phyloP scores from a whole-genome alignment of 1,140 invertebrate species.

The Drosophila jambulina region DNA sequence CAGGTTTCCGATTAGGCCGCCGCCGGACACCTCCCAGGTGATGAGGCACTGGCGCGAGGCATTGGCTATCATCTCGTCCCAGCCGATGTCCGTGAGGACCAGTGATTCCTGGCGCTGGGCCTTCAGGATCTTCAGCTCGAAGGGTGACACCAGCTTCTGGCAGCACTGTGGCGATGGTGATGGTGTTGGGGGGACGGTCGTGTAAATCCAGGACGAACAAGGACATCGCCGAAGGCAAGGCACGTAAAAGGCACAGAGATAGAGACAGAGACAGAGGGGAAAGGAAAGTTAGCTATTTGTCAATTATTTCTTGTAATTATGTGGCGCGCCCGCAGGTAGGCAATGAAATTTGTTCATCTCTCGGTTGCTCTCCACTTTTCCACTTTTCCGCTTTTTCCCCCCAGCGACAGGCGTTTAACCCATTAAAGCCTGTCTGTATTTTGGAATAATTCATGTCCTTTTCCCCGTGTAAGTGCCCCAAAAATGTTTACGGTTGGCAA shows the following conservation, averaged over 20 bases:
- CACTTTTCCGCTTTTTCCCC: not conserved
- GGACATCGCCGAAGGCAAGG: constrained; percentile 29
- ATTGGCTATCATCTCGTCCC: constrained; percentile 88
- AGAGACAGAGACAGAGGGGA: not conserved
- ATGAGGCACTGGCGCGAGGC: constrained; percentile 89
- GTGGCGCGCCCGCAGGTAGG: constrained; percentile 43
- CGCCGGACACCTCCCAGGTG: constrained; percentile 93
- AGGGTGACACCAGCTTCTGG: constrained; percentile 59
- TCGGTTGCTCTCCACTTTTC: constrained; percentile 30
- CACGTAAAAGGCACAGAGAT: constrained; percentile 3
- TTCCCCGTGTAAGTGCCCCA: constrained; percentile 23
- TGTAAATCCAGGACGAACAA: constrained; percentile 9
- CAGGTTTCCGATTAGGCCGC: constrained; percentile 93
- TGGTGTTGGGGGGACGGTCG: not conserved
- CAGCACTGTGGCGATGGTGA: constrained; percentile 65
- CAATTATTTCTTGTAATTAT: constrained; percentile 51
- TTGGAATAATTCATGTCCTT: constrained; percentile 22
- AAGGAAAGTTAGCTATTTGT: constrained; percentile 48
- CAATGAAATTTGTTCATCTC: constrained; percentile 40
- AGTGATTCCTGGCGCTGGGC: constrained; percentile 85
- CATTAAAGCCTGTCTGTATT: constrained; percentile 28
- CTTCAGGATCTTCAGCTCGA: constrained; percentile 63
- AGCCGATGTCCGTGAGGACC: constrained; percentile 91
- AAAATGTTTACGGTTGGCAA: constrained; percentile 43
- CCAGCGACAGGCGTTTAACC: constrained; percentile 32